Evolutionary conservation across 2,888 invertebrate genomes (phyloP).

Genomic region (Adela reaumurella): DNA sequence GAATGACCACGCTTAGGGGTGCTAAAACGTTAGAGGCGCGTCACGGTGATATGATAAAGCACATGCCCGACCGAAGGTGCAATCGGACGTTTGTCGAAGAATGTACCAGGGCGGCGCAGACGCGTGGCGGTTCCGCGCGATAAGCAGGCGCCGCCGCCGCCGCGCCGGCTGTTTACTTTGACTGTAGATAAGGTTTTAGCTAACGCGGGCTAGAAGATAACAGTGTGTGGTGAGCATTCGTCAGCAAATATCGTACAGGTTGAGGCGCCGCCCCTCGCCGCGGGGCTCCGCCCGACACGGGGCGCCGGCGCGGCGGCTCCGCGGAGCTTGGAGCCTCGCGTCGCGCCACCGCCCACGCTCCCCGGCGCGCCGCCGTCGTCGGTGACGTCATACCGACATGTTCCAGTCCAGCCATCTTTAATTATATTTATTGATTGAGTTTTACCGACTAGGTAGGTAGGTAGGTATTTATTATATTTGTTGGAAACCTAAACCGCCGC

Average conservation of each 20-base stretch:
- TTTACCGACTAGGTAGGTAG: too few relatives aligned
- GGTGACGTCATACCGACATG: too few relatives aligned
- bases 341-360: background rate
- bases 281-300: background rate
- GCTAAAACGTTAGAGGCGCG: background rate
- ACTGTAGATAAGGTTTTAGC: too few relatives aligned
- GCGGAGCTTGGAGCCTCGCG: too few relatives aligned
- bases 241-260: background rate
- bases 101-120: too few relatives aligned
- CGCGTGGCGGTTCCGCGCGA: background rate
- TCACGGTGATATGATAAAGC: too few relatives aligned
- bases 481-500: too few relatives aligned
- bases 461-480: too few relatives aligned
- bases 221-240: background rate
- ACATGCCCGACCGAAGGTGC: too few relatives aligned
- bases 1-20: background rate
- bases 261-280: background rate
- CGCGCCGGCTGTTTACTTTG: background rate
- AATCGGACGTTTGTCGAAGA: too few relatives aligned
- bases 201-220: background rate
- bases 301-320: background rate
- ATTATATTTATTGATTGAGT: too few relatives aligned
- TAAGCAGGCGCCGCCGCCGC: background rate
- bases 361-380: background rate
- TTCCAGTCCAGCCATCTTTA: too few relatives aligned